Evolutionary conservation across 2,113 vertebrate genomes (phyloP).

Genomic region (Thryonomys swinderianus): DNA sequence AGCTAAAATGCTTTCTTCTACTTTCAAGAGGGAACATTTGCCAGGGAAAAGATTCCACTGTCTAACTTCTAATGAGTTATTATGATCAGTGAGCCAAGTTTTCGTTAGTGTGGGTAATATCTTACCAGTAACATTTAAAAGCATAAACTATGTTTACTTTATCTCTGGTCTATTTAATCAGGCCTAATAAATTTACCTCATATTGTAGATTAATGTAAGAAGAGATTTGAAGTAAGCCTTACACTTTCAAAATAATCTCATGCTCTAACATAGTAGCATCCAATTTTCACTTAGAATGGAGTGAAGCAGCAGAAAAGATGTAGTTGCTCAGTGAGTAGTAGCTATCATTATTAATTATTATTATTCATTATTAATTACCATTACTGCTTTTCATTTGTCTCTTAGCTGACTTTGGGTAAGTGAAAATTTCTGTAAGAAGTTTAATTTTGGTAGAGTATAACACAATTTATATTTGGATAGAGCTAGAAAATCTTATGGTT

Average conservation of each 20-base stretch:
- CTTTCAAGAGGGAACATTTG: constrained; percentile 41
- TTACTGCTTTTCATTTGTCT: background rate
- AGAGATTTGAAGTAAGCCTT: background rate
- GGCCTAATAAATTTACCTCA: constrained; percentile 4
- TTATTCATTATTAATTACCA: background rate
- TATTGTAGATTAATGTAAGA: background rate
- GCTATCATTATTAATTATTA: background rate
- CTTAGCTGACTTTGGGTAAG: background rate
- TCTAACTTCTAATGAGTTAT: constrained; percentile 49
- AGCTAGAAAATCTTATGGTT: background rate
- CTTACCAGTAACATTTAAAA: constrained; percentile 36
- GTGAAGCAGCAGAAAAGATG: background rate
- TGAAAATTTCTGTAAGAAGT: background rate
- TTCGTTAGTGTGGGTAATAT: constrained; percentile 8
- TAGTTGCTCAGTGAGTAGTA: background rate
- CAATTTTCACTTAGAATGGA: background rate
- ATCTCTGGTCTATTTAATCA: background rate
- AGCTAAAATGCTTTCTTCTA: constrained; percentile 7
- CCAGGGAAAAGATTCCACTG: constrained; percentile 49
- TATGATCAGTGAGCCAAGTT: constrained; percentile 15
- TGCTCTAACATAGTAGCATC: background rate
- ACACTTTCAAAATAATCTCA: background rate
- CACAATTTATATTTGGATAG: background rate
- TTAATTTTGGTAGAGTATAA: background rate
- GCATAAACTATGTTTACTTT: constrained; percentile 22